phyloP scores from a whole-genome alignment of 1,140 invertebrate species.

The Ostrea denselamellosa region DNA sequence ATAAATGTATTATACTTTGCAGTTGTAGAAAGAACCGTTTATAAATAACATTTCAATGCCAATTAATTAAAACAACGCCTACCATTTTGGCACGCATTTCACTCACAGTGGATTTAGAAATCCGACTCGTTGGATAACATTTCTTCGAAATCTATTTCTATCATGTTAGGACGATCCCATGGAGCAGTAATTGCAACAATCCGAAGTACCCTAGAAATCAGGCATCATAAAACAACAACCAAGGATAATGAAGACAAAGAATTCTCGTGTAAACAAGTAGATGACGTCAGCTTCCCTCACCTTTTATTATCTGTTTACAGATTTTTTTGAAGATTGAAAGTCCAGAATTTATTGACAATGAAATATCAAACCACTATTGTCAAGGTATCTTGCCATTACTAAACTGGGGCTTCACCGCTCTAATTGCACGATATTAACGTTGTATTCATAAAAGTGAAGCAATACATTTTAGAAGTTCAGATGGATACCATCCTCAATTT shows the following conservation, averaged over 20 bases:
- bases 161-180: not conserved
- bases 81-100: not conserved
- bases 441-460: not conserved
- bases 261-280: not conserved
- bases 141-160: slow-evolving; percentile 21
- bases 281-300: not conserved
- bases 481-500: too few relatives aligned
- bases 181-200: not conserved
- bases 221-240: not conserved
- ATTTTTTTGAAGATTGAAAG: not conserved
- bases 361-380: not conserved
- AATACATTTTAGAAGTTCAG: too few relatives aligned
- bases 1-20: too few relatives aligned
- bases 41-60: too few relatives aligned
- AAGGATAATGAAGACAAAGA: not conserved
- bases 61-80: too few relatives aligned
- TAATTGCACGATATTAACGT: not conserved
- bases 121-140: not conserved
- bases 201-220: not conserved
- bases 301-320: slow-evolving; percentile 22
- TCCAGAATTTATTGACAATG: not conserved
- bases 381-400: not conserved
- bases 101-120: not conserved
- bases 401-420: not conserved
- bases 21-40: too few relatives aligned